Evolutionary conservation across 2,113 vertebrate genomes (phyloP), one percentile per base, ranked within the genome.

Genomic region (Athene noctua): DNA sequence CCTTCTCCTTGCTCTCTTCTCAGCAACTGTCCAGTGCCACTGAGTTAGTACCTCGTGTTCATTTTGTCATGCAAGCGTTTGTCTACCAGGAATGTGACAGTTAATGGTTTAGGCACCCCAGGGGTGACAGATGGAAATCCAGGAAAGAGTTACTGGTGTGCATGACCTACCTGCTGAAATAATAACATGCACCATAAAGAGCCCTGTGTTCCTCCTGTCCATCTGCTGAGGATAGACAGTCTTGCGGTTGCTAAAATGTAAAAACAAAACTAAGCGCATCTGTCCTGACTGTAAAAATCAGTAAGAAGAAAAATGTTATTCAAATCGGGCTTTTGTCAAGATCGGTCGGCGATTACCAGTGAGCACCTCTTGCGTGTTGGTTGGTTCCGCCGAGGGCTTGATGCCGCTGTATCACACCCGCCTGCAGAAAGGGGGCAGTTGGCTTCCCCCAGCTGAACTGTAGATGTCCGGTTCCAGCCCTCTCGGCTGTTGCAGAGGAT

Each of bases 251-350:
- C 74, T 68, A 14, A 88, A 66, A 61, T 65, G 54, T 78, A 27
- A 79, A 90, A 90, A 4, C 36, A 90, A 88, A 91, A 44, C 74
- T 15, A 29, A 86, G 20, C 8, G 3, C 78, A 62, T 93, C 67
- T 94, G 75, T 92, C 84, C 59, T 44, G 58, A 63, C 34, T 81
- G 61, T 89, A 77, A 70, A 96, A 95, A 61, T 34, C 73, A 49
- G 38, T 26, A 38, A 27, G 78, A 86, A 80, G 83, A 90, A 86
- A 94, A 96, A 77, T 36, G n/a, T 71, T 95, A n/a, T 40, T 97
- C 49, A 70, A 40, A 91, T 46, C 58, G 71, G 72, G 59, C 59
- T 73, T 82, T 47, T 96, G 79, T 92, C 54, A 79, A 46, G 63
- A 80, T n/a, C 5, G 27, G 57, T 82, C 66, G 34, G 88, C 36